Percentiles rank a stretch among this genome's conserved stretches.
Conservation (phyloP, 2,113 vertebrate species). For the Passer domesticus region DNA sequence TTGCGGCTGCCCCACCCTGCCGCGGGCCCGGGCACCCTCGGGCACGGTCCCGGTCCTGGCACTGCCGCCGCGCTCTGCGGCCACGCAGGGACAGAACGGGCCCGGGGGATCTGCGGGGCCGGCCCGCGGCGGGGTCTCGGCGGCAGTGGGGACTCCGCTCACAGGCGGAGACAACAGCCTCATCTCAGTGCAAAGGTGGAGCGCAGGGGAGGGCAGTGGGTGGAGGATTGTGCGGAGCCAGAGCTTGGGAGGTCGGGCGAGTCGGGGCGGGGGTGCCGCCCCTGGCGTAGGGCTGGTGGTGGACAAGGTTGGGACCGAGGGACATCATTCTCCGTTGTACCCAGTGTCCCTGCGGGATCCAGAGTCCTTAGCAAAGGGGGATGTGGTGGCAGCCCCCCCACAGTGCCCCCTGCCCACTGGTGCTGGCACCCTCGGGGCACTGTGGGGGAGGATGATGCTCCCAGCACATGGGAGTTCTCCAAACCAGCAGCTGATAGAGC, state of each 20-base stretch:
- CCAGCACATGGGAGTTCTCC: rapidly evolving
- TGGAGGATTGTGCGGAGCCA: not conserved
- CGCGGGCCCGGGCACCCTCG: not conserved
- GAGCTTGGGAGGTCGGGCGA: not conserved
- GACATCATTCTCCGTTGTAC: not conserved
- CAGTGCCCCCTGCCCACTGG: not conserved
- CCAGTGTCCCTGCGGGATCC: not conserved
- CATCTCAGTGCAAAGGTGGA: not conserved
- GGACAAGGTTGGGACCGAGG: not conserved
- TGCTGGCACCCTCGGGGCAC: not conserved
- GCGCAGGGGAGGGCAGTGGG: too few relatives aligned
- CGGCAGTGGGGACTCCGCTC: not conserved
- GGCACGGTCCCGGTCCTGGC: not conserved
- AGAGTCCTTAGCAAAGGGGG: not conserved
- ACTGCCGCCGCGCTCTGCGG: not conserved
- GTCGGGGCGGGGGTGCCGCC: rapidly evolving
- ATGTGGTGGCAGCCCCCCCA: not conserved
- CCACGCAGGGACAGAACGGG: not conserved
- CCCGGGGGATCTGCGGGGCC: not conserved
- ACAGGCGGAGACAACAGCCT: not conserved
- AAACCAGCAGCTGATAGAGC: not conserved
- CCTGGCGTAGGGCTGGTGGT: rapidly evolving
- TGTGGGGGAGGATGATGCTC: rapidly evolving
- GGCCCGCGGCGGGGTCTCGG: not conserved
- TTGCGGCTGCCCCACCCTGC: constrained; percentile 7